These are phyloP conservation scores for Takifugu flavidus DNA, from an alignment of 2,113 vertebrate species.

Conservation along the genomic window DNA sequence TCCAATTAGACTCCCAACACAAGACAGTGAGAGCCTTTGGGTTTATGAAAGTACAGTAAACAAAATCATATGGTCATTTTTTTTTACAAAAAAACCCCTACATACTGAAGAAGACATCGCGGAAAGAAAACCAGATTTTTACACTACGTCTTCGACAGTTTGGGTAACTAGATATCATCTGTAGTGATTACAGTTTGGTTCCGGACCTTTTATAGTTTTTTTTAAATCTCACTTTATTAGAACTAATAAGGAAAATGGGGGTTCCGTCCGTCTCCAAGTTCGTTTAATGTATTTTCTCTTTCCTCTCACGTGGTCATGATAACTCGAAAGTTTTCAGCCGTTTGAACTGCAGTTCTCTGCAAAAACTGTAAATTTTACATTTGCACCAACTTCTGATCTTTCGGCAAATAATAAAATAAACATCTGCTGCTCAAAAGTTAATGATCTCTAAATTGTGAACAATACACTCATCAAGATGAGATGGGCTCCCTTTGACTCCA, in stretches of 20 bases:
- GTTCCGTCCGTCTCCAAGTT: neutral
- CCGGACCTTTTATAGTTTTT: neutral
- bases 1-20: too few species aligned
- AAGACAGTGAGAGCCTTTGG: too few species aligned
- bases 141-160: conserved; percentile 1
- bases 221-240: conserved; percentile 11
- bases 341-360: conserved; percentile 14
- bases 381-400: conserved; percentile 27
- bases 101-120: neutral
- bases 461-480: conserved; percentile 32
- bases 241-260: conserved; percentile 3
- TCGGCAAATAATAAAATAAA: conserved; percentile 35
- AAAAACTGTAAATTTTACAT: conserved; percentile 31
- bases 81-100: neutral
- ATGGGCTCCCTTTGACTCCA: conserved; percentile 41
- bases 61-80: too few species aligned
- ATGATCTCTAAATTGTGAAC: conserved; percentile 39
- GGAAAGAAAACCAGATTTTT: neutral
- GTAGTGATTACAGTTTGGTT: conserved; percentile 5
- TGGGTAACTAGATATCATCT: conserved; percentile 3
- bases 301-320: conserved; percentile 1
- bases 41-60: too few species aligned
- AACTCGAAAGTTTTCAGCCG: conserved; percentile 2
- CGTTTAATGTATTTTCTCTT: conserved; percentile 1
- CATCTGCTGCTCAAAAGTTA: conserved; percentile 28